Conservation (phyloP, 2,797 vertebrate genomes). For the Zenarchopterus dispar region DNA sequence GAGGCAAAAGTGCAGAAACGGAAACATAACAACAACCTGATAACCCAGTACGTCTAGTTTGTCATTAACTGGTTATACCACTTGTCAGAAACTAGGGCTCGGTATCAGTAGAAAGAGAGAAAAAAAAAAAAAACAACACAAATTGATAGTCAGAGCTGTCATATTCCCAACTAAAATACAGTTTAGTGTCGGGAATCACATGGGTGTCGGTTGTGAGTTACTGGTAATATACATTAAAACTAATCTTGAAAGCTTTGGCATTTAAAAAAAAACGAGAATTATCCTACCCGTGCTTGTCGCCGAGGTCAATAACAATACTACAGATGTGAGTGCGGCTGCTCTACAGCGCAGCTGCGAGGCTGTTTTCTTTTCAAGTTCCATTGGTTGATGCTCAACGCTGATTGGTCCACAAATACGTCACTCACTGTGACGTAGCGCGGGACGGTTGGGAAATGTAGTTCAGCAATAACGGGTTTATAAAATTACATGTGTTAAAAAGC, state of each 20-base stretch:
- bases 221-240: neutral
- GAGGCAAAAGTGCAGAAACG: too few species aligned
- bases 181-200: neutral
- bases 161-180: neutral
- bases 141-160: neutral
- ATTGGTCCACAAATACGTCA: constrained; percentile 32
- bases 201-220: neutral
- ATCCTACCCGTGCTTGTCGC: constrained; percentile 38
- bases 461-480: neutral
- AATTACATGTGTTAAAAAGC: too few species aligned
- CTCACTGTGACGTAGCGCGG: fast-evolving
- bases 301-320: constrained; percentile 22
- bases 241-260: neutral
- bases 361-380: neutral
- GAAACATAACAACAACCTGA: too few species aligned
- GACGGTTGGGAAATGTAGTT: constrained; percentile 54
- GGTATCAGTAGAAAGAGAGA: neutral
- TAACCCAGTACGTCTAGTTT: too few species aligned
- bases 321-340: constrained; percentile 14
- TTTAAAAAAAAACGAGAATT: neutral
- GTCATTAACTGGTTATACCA: neutral
- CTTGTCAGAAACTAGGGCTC: constrained; percentile 1
- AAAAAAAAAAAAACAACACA: neutral
- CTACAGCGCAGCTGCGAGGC: constrained; percentile 41
- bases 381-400: neutral